A percentile compares a stretch with the other conserved stretches of the same genome.
These are phyloP conservation scores for Nerophis lumbriciformis DNA, from an alignment of 2,113 vertebrate species.

Conservation along the genomic window DNA sequence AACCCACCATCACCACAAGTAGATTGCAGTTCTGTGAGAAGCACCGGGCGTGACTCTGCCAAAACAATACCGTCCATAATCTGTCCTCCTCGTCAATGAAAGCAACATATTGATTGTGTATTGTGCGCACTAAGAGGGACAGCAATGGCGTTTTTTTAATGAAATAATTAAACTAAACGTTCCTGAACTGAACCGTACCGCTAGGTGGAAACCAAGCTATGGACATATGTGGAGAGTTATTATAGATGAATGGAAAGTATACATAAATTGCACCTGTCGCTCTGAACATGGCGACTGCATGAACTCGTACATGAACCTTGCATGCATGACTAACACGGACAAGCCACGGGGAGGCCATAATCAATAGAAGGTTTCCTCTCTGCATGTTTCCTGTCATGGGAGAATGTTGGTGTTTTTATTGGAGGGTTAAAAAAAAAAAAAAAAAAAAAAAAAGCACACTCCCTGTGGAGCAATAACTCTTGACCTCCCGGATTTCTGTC, in stretches of 20 bases:
- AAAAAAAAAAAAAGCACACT: conserved; percentile 44
- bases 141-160: too few relatives aligned
- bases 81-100: too few relatives aligned
- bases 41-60: too few relatives aligned
- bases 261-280: conserved; percentile 37
- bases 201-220: not conserved
- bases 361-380: not conserved
- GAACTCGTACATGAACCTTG: conserved; percentile 19
- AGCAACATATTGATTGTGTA: too few relatives aligned
- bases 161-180: not conserved
- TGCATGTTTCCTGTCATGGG: conserved; percentile 14
- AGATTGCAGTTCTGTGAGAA: too few relatives aligned
- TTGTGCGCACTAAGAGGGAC: too few relatives aligned
- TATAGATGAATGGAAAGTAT: conserved; percentile 43
- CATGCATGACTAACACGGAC: conserved; percentile 30
- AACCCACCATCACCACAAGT: too few relatives aligned
- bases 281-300: conserved; percentile 46
- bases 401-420: conserved; percentile 39
- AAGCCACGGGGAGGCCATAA: not conserved
- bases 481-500: conserved; percentile 51
- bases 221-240: conserved; percentile 21
- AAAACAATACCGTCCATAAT: too few relatives aligned
- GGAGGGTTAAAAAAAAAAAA: conserved; percentile 19
- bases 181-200: not conserved
- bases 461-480: conserved; percentile 44